Evolutionary conservation across 2,888 invertebrate genomes (phyloP).

Genomic region (Ochropleura plecta): DNA sequence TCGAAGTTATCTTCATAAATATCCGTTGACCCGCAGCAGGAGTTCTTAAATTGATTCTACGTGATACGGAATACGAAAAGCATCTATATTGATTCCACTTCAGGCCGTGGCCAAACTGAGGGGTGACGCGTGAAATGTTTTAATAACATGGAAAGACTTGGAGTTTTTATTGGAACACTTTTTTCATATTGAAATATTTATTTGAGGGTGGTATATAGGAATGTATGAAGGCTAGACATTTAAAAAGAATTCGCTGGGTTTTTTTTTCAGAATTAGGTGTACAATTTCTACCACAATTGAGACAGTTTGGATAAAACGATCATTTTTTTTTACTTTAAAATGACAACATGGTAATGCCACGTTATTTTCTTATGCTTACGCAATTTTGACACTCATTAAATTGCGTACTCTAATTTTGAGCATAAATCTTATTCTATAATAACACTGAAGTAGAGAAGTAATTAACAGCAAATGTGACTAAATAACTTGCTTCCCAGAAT

Average conservation of each 20-base stretch:
- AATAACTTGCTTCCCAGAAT: too few species aligned
- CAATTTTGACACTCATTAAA: not conserved
- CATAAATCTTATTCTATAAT: too few species aligned
- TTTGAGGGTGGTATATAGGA: slow-evolving; percentile 5
- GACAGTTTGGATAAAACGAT: not conserved
- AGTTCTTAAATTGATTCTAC: slow-evolving; percentile 88
- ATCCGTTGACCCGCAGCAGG: slow-evolving; percentile 86
- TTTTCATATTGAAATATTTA: slow-evolving; percentile 41
- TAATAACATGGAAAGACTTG: slow-evolving; percentile 61
- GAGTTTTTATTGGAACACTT: slow-evolving; percentile 44
- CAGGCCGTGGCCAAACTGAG: slow-evolving; percentile 53
- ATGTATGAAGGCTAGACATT: not conserved
- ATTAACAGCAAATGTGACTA: too few species aligned
- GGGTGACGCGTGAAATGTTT: slow-evolving; percentile 67
- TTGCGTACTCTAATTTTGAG: too few species aligned
- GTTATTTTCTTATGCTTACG: not conserved
- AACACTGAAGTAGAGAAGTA: not conserved
- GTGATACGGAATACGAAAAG: slow-evolving; percentile 84
- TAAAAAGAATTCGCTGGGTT: not conserved
- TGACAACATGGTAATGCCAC: not conserved
- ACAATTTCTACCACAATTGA: not conserved
- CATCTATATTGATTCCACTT: slow-evolving; percentile 77
- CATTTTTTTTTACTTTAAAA: too few species aligned
- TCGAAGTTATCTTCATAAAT: slow-evolving; percentile 85
- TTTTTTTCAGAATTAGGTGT: not conserved